These are phyloP conservation scores for Sander lucioperca DNA, from an alignment of 2,113 vertebrate species.

Conservation along the genomic window DNA sequence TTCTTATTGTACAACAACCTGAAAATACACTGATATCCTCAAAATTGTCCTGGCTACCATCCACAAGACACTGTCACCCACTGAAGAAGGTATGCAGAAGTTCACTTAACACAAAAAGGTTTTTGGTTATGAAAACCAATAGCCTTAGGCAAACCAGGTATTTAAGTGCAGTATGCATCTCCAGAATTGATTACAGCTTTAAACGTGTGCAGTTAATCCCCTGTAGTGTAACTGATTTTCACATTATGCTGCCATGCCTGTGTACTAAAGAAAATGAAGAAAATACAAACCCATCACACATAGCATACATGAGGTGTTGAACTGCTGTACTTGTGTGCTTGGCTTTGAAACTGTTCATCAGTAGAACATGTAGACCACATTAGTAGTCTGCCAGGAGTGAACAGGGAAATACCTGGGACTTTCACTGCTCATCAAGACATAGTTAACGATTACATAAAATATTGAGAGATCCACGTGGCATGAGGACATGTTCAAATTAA, in stretches of 20 bases:
- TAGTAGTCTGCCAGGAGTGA: slow-evolving; percentile 9
- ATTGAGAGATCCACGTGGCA: not conserved
- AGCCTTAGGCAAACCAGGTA: slow-evolving; percentile 27
- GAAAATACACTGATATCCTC: not conserved
- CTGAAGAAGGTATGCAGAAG: not conserved
- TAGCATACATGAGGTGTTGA: not conserved
- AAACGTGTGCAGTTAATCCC: slow-evolving; percentile 15
- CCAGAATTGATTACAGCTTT: slow-evolving; percentile 40
- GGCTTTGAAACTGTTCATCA: slow-evolving; percentile 36
- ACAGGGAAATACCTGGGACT: slow-evolving; percentile 21
- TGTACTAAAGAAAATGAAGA: slow-evolving; percentile 42
- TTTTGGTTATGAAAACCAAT: slow-evolving; percentile 14
- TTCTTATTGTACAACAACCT: not conserved
- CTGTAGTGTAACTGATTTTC: slow-evolving; percentile 40
- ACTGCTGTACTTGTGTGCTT: slow-evolving; percentile 7
- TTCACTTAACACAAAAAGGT: not conserved
- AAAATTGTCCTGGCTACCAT: not conserved
- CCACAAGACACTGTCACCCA: not conserved
- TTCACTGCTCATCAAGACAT: slow-evolving; percentile 13
- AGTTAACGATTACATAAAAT: slow-evolving; percentile 20
- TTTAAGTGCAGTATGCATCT: slow-evolving; percentile 33
- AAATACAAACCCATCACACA: slow-evolving; percentile 33
- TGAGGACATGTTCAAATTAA: not conserved
- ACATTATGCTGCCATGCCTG: slow-evolving; percentile 28
- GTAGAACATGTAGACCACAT: slow-evolving; percentile 25